phyloP scores from a whole-genome alignment of 2,113 vertebrate genomes.

The Callorhinus ursinus region DNA sequence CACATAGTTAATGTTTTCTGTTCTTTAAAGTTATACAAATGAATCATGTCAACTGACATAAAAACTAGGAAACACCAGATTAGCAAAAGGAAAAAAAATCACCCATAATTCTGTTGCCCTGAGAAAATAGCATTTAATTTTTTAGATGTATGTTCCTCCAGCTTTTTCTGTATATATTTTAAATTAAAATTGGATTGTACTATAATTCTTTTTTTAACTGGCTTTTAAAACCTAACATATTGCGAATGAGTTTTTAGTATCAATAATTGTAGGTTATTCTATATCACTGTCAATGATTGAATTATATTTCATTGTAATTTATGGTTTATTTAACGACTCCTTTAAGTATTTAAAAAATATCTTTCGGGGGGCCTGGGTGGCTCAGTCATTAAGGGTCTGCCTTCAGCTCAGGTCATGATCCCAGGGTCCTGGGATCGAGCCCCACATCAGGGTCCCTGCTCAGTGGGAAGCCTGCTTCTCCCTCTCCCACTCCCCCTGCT shows the following conservation, averaged over 20 bases:
- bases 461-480: too few species aligned
- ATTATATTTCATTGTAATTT: not conserved
- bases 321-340: not conserved
- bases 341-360: not conserved
- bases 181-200: not conserved
- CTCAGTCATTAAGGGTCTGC: too few species aligned
- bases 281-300: not conserved
- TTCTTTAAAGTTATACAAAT: not conserved
- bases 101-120: not conserved
- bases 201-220: not conserved
- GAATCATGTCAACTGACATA: not conserved
- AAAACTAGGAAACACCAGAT: not conserved
- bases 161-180: not conserved
- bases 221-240: not conserved
- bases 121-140: not conserved
- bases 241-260: not conserved
- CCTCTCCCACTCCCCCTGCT: too few species aligned
- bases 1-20: not conserved
- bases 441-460: too few species aligned
- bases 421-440: too few species aligned
- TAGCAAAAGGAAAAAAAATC: not conserved
- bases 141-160: not conserved
- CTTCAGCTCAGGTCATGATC: too few species aligned
- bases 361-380: too few species aligned
- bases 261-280: not conserved